phyloP scores from a whole-genome alignment of 2,113 vertebrate genomes.

The Eleginops maclovinus region DNA sequence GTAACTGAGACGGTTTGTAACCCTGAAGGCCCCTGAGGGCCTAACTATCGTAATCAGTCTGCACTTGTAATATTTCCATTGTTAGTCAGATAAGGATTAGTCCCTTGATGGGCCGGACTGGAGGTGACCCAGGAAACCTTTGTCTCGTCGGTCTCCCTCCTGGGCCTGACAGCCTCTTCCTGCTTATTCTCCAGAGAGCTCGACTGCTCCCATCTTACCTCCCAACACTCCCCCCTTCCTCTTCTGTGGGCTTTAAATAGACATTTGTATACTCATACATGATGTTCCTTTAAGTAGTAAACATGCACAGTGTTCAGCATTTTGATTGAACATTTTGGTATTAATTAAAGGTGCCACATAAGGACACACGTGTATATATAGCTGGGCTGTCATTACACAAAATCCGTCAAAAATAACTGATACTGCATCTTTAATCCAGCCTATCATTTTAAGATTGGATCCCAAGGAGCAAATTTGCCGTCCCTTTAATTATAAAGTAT shows the following conservation, averaged over 20 bases:
- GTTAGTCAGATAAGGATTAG: conserved; percentile 76
- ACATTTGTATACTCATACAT: conserved; percentile 11
- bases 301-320: neutral
- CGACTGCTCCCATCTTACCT: neutral
- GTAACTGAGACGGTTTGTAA: conserved; percentile 28
- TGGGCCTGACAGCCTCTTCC: conserved; percentile 46
- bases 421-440: neutral
- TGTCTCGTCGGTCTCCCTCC: conserved; percentile 36
- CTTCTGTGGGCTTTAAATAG: conserved; percentile 32
- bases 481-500: neutral
- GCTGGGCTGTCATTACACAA: neutral
- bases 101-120: conserved; percentile 66
- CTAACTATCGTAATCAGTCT: conserved; percentile 25
- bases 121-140: conserved; percentile 60
- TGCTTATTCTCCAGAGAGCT: conserved; percentile 23
- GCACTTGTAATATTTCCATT: conserved; percentile 52
- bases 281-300: conserved; percentile 23
- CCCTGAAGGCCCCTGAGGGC: conserved; percentile 35
- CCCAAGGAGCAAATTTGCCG: neutral
- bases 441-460: neutral
- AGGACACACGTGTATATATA: neutral
- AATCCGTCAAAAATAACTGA: neutral
- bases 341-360: neutral
- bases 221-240: neutral
- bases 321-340: neutral